A percentile compares a stretch with the other conserved stretches of the same genome.
phyloP scores from a whole-genome alignment of 2,113 vertebrate genomes.

The Numenius arquata region DNA sequence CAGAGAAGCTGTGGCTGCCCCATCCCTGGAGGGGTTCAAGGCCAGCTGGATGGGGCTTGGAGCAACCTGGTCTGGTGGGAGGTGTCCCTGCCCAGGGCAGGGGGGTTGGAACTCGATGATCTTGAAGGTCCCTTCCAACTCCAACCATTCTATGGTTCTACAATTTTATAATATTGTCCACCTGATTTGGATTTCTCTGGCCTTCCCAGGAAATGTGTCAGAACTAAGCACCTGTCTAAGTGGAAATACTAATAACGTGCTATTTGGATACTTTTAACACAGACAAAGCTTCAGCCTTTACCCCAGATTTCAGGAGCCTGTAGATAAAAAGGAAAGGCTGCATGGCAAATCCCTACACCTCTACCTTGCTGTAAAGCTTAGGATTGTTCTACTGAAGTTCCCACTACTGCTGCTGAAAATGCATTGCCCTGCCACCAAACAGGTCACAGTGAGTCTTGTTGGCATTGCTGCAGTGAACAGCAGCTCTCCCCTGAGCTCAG shows the following conservation, averaged over 20 bases:
- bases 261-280: not conserved
- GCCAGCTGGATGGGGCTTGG: no score
- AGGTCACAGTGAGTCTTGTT: not conserved
- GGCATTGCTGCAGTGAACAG: not conserved
- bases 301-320: not conserved
- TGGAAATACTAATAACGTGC: not conserved
- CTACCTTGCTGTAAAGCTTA: not conserved
- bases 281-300: not conserved
- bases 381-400: not conserved
- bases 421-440: not conserved
- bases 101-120: no score
- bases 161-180: not conserved
- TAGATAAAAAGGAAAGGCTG: not conserved
- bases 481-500: rapidly evolving
- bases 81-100: no score
- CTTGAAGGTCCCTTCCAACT: no score
- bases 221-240: not conserved
- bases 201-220: not conserved
- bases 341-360: not conserved
- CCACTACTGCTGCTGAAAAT: not conserved
- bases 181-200: not conserved
- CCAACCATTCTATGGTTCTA: no score
- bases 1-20: no score
- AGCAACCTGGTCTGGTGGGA: no score
- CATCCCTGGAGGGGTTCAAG: no score